Evolutionary conservation across 1,140 invertebrate species (phyloP), one percentile per base, ranked within the genome.

Genomic region (Drosophila repletoides): DNA sequence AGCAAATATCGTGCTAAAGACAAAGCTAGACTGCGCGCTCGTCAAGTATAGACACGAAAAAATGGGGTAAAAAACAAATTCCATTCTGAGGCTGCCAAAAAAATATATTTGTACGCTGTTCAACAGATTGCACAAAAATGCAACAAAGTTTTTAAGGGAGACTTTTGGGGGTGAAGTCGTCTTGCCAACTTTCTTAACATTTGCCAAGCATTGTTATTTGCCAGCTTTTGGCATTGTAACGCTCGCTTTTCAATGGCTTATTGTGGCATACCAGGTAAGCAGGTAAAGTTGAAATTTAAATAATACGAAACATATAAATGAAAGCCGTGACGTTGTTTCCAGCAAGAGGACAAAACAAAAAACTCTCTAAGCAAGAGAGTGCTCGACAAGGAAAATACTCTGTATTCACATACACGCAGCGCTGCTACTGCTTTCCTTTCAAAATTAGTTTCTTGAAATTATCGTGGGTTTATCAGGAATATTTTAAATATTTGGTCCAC

Each of bases 271-370:
- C 34, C 45, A 29, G 58, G 17, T 3, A 29, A 9, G 61, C 77
- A 83, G 76, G 77, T 83, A 72, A 65, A 76, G 71, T 72, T 60
- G 49, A 58, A 77, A 79, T 79, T 80, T 75, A 76, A 81, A 83
- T 77, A 81, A 72, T 40, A 76, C 48, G 68, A 60, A 76, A 66
- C 33, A 29, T 10, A 60, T 24, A 66, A 60, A 46, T 28, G 53
- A 48, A 22, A 49, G 17, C 10, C n/a, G n/a, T n/a, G n/a, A n/a
- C n/a, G n/a, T n/a, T n/a, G n/a, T n/a, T n/a, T n/a, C n/a, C n/a
- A n/a, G n/a, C n/a, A n/a, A n/a, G n/a, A n/a, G n/a, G n/a, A n/a
- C n/a, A n/a, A n/a, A n/a, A n/a, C n/a, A n/a, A n/a, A n/a, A n/a
- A n/a, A n/a, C n/a, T n/a, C n/a, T n/a, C n/a, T n/a, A n/a, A n/a